These are phyloP conservation scores for Brachyrhaphis roseni DNA, from an alignment of 2,797 vertebrate species.

Conservation along the genomic window DNA sequence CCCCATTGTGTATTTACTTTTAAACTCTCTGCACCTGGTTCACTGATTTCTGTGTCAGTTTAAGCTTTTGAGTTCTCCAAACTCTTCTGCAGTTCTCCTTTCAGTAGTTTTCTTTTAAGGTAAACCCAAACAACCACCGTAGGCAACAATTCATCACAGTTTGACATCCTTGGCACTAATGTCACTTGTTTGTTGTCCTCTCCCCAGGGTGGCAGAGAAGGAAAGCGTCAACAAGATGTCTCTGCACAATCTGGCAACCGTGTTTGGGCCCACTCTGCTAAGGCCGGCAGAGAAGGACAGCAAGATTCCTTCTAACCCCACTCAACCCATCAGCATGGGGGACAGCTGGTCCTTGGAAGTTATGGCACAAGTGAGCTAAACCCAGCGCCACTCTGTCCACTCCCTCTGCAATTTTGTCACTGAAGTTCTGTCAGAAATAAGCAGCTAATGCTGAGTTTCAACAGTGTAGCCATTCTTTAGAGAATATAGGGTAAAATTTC, in stretches of 20 bases:
- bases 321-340: slow-evolving; percentile 95
- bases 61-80: background rate
- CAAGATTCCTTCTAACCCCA: slow-evolving; percentile 93
- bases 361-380: slow-evolving; percentile 91
- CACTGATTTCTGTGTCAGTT: background rate
- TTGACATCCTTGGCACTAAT: slow-evolving; percentile 7
- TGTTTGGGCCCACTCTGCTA: slow-evolving; percentile 96
- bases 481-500: background rate
- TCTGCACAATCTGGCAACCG: slow-evolving; percentile 96
- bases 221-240: slow-evolving; percentile 98
- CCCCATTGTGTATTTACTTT: background rate
- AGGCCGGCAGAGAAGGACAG: slow-evolving; percentile 97
- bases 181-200: slow-evolving; percentile 10
- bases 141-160: background rate
- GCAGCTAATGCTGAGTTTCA: background rate
- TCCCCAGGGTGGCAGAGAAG: slow-evolving; percentile 91
- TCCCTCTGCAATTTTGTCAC: background rate
- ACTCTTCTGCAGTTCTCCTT: background rate
- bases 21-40: background rate
- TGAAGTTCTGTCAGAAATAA: background rate
- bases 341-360: slow-evolving; percentile 99
- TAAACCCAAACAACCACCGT: background rate
- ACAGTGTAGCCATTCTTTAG: background rate
- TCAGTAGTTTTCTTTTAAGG: background rate
- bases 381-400: background rate